phyloP scores from a whole-genome alignment of 2,888 invertebrate species.

The Lamproptera curius region DNA sequence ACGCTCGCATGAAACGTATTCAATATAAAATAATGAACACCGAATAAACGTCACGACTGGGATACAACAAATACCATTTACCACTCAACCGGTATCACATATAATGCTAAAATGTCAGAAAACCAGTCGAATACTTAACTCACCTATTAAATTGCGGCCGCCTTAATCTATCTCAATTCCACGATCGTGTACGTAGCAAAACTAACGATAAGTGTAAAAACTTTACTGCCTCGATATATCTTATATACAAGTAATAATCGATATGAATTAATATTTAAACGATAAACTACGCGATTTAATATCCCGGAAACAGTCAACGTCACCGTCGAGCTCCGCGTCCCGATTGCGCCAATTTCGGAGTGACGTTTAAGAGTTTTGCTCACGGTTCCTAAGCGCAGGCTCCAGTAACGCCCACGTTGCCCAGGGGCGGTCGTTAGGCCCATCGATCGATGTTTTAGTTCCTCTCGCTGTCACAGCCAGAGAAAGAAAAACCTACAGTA shows the following conservation, averaged over 20 bases:
- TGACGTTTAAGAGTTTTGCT: constrained; percentile 14
- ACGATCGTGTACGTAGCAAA: not conserved
- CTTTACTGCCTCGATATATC: not conserved
- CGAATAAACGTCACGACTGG: not conserved
- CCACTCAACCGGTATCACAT: not conserved
- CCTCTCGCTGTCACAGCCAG: not conserved
- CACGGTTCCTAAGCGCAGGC: constrained; percentile 23
- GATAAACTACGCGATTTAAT: too few relatives aligned
- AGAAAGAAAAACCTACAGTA: not conserved
- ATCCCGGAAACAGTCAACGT: not conserved
- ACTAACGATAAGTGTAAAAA: not conserved
- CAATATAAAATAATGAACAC: constrained; percentile 7
- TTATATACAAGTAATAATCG: too few relatives aligned
- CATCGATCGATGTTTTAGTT: constrained; percentile 18
- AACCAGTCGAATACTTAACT: constrained; percentile 11
- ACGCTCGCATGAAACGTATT: not conserved
- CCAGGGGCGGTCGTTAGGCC: constrained; percentile 41
- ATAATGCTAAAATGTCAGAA: constrained; percentile 3
- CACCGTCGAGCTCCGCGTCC: not conserved
- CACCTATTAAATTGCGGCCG: constrained; percentile 4
- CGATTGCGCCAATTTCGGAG: not conserved
- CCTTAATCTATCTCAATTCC: not conserved
- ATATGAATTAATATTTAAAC: too few relatives aligned
- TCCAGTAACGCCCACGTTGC: constrained; percentile 27
- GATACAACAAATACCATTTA: constrained; percentile 2